These are phyloP conservation scores for Timema podura DNA, from an alignment of 2,888 invertebrate genomes.

Conservation along the genomic window DNA sequence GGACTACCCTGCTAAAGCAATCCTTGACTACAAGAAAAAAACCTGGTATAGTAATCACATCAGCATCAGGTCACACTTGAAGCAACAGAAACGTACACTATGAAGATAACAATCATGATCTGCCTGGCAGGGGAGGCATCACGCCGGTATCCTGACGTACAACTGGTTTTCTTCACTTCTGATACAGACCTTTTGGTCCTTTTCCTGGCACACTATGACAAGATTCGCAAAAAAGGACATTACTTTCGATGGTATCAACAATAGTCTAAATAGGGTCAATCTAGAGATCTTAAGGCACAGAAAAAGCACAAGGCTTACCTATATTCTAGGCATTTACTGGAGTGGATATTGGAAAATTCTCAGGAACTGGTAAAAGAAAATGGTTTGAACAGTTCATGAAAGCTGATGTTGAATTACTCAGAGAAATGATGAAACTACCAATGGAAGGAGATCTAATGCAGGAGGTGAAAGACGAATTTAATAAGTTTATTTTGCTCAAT, in stretches of 20 bases:
- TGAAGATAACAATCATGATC: conserved; percentile 6
- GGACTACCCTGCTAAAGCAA: background rate
- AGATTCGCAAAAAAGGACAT: background rate
- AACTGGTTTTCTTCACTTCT: background rate
- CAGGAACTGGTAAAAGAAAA: background rate
- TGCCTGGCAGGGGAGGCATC: background rate
- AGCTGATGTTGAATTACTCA: background rate
- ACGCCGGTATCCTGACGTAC: background rate
- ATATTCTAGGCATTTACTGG: background rate
- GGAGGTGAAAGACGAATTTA: background rate
- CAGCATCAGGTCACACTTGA: background rate
- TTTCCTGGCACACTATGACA: background rate
- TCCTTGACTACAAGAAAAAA: background rate
- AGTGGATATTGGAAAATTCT: conserved; percentile 3
- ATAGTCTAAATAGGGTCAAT: background rate
- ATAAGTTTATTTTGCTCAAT: background rate
- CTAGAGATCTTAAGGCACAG: background rate
- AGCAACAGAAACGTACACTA: background rate
- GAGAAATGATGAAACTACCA: background rate
- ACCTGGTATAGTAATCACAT: background rate
- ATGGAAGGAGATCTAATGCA: background rate
- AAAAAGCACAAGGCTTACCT: background rate
- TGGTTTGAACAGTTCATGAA: background rate
- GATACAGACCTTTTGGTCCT: background rate
- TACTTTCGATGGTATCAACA: background rate